Conservation (phyloP, 2,888 invertebrate genomes). For the Scaptomyza cyrtandrae region DNA sequence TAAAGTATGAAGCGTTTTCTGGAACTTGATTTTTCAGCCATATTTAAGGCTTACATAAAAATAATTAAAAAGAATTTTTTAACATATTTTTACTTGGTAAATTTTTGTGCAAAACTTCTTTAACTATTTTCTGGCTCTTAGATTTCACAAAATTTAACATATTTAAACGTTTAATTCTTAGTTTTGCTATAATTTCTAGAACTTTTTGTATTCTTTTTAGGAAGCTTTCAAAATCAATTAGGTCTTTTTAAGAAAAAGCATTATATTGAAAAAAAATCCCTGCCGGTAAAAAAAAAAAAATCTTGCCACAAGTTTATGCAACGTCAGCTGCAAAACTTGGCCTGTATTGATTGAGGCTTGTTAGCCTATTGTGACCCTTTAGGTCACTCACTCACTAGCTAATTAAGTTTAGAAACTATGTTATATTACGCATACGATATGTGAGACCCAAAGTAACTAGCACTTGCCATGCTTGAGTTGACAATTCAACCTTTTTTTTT, state of each 20-base stretch:
- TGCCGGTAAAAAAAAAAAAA: conserved; percentile 14
- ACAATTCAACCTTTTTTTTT: conserved; percentile 59
- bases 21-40: background rate
- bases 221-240: conserved; percentile 27
- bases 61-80: no score
- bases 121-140: background rate
- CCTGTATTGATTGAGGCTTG: conserved; percentile 43
- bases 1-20: no score
- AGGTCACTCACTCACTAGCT: conserved; percentile 36
- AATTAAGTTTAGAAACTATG: conserved; percentile 62
- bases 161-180: background rate
- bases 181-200: background rate
- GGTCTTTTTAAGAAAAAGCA: conserved; percentile 32
- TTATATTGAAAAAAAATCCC: conserved; percentile 26
- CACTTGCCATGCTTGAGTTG: conserved; percentile 31
- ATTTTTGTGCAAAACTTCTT: background rate
- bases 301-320: conserved; percentile 24
- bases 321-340: conserved; percentile 2
- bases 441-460: conserved; percentile 20
- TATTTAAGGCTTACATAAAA: no score
- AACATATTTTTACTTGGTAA: background rate
- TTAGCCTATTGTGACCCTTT: conserved; percentile 16
- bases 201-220: background rate
- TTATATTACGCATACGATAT: conserved; percentile 50
- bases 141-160: background rate